Base-by-base conservation (phyloP, 2,113 vertebrate genomes). In the Junco hyemalis region DNA sequence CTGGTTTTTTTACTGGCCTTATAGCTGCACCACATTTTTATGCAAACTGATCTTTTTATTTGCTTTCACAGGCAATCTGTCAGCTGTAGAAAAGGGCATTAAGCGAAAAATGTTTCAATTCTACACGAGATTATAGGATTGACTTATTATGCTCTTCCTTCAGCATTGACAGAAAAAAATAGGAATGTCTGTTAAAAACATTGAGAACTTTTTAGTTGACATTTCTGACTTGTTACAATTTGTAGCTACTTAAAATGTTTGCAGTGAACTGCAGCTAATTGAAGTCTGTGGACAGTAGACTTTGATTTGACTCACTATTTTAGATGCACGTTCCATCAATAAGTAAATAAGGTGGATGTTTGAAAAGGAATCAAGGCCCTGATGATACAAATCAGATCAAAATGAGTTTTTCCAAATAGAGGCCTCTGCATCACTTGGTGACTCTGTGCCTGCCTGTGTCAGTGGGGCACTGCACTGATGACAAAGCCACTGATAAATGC, bases 311-410 rank as follows among this genome's bases (percentile, higher is more conserved):
- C 47, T 86, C 35, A 4, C 35, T 82, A 5, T 29, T 53, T 54
- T 14, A 53, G 40, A 25, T 60, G 44, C 15, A 35, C 21, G 8
- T 91, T 72, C 40, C 66, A 54, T 44, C 72, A 12, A 9, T 60
- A 66, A 74, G 59, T 47, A 74, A 54, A 40, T 36, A 42, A 77
- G 63, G 35, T 35, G 47, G 29, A 33, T 42, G 88, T 88, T 44
- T 47, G 42, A 40, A 57, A 61, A 82, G 45, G 20, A 54, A 0
- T 68, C 69, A n/a, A 94, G 47, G 42, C n/a, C 33, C 54, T 57
- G 3, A 11, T 50, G 35, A 25, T 63, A 36, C 14, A 54, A 33
- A 57, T 13, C 0, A 0, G 45, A 72, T 66, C 26, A 57, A 31
- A 77, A 50, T 51, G 19, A 72, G 20, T 6, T 82, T 70, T 86